Conservation (phyloP, 2,113 vertebrate genomes). For the Eurypyga helias region DNA sequence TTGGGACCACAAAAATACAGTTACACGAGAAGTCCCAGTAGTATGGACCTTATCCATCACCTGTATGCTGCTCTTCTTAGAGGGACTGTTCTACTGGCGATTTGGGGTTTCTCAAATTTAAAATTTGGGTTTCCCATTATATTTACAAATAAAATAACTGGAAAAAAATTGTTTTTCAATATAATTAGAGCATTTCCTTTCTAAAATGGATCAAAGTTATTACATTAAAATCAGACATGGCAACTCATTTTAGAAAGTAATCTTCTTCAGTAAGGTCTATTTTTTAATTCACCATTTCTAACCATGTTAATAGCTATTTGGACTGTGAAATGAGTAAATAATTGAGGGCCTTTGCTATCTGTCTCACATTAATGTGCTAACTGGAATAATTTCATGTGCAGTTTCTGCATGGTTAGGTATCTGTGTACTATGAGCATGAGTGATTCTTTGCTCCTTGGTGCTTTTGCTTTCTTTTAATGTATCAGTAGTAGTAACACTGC, state of each 20-base stretch:
- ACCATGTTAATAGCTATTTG: background rate
- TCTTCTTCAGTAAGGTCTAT: background rate
- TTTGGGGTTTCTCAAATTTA: background rate
- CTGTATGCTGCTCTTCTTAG: background rate
- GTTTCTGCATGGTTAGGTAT: background rate
- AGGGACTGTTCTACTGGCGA: background rate
- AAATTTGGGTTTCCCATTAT: background rate
- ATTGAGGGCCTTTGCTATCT: background rate
- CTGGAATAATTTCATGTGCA: background rate
- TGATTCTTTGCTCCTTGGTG: background rate
- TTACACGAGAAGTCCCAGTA: background rate
- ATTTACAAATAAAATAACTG: background rate
- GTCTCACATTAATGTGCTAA: background rate
- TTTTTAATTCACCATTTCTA: background rate
- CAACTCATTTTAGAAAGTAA: background rate
- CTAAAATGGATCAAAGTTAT: background rate
- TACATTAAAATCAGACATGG: background rate
- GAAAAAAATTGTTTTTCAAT: background rate
- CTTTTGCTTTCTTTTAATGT: background rate
- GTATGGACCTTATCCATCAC: background rate
- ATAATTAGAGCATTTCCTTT: background rate
- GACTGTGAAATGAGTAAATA: background rate
- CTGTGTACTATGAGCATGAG: background rate
- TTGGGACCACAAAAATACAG: background rate
- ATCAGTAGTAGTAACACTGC: background rate